Conservation (phyloP, 2,888 invertebrate genomes). For the Linnaemya tessellans region DNA sequence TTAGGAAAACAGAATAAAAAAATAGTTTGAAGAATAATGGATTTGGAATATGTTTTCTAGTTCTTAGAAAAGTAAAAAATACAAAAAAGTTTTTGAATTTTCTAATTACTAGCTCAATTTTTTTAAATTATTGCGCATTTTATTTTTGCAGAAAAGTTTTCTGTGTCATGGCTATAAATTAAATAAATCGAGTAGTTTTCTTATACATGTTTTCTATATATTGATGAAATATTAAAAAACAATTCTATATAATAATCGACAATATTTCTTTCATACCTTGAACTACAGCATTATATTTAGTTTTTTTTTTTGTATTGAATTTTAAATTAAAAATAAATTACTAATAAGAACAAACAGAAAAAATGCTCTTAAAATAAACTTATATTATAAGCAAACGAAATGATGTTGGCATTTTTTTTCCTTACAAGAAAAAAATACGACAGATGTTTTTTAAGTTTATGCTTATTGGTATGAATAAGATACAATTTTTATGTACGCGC, state of each 20-base stretch:
- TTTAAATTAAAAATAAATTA: conserved; percentile 12
- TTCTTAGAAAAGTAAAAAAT: too few species aligned
- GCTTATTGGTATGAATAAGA: not conserved
- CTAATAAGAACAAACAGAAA: not conserved
- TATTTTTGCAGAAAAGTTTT: conserved; percentile 37
- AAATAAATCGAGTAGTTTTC: conserved; percentile 37
- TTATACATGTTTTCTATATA: not conserved
- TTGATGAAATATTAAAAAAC: conserved; percentile 10
- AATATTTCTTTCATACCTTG: conserved; percentile 45
- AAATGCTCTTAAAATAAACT: conserved; percentile 35
- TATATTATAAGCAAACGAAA: conserved; percentile 14
- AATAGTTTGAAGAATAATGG: too few species aligned
- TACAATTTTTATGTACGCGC: not conserved
- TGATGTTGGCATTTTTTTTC: conserved; percentile 10
- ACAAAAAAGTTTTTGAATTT: not conserved
- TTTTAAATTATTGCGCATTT: not conserved
- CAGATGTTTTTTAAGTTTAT: conserved; percentile 20
- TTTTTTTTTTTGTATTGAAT: conserved; percentile 15
- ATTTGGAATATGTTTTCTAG: too few species aligned
- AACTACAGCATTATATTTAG: conserved; percentile 58
- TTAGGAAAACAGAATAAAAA: too few species aligned
- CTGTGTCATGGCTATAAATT: conserved; percentile 54
- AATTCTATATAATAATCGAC: not conserved
- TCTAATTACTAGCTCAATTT: not conserved
- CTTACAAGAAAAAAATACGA: not conserved